Base-by-base conservation (phyloP, 53 echinoderm and acorn worm species). In the Pentamera pediparva region DNA sequence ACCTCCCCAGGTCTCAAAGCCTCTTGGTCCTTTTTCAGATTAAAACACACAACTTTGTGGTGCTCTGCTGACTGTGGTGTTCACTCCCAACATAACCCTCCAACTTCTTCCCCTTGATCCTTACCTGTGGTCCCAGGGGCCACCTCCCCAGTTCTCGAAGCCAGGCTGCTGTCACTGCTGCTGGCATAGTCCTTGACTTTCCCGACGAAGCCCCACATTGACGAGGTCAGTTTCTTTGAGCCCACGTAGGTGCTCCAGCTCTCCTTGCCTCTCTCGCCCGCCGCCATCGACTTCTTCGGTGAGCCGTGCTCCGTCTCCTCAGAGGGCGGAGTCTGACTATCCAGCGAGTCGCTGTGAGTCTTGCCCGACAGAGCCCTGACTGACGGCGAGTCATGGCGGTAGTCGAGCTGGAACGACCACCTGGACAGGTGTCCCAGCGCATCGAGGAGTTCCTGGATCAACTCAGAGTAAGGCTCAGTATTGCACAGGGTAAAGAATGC, bases 391-490 rank as follows among this genome's bases (percentile, higher is more conserved):
- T 96, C 96, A 72, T 88, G 87, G 12, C 77, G 70, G 74, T 91
- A 91, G 74, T 91, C 96, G n/a, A 96, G 75, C 37, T 80, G 85
- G 75, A 96, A 96, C 75, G 88, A 88, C 57, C 91, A 88, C 64
- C 80, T 62, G n/a, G 88, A 79, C 21, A 96, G 84, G 41, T 88
- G 96, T 59, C 88, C 88, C 71, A 96, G 69, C 60, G 88, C 88
- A 17, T 88, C 78, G 21, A 91, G 55, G 33, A 96, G 81, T 32
- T 86, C 83, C 32, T 79, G 64, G 39, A 91, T 88, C 65, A 91
- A 69, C 52, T 81, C 80, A 6, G 52, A 15, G 40, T 65, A 83
- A 34, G 83, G 83, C 61, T 83, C 78, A 17, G 79, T 80, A 47
- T 78, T 83, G 83, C 86, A 86, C 35, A 91, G 77, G 65, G 82